Conservation (phyloP, 2,113 vertebrate species). For the Sinocyclocheilus maitianheensis region DNA sequence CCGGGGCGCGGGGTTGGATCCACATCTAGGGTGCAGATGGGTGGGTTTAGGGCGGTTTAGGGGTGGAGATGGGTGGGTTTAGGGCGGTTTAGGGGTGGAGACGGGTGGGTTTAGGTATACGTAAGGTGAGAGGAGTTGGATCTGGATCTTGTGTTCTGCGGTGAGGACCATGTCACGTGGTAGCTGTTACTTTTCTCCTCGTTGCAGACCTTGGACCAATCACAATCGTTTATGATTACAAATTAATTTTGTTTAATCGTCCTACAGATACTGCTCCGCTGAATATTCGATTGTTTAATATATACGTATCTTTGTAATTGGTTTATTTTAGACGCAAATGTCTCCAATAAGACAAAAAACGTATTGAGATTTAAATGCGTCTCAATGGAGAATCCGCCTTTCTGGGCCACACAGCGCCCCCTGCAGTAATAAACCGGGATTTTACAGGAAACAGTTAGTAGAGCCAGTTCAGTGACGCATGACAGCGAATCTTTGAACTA, state of each 20-base stretch:
- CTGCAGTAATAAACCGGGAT: not conserved
- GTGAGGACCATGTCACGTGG: not conserved
- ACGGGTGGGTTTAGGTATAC: too few species aligned
- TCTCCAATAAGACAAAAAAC: not conserved
- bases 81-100: too few species aligned
- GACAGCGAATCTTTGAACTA: not conserved
- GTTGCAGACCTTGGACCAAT: not conserved
- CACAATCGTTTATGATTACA: not conserved
- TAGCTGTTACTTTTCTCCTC: not conserved
- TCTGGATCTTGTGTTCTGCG: too few species aligned
- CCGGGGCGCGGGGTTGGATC: too few species aligned
- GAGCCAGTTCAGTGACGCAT: not conserved
- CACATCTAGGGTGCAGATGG: too few species aligned
- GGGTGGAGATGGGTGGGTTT: too few species aligned
- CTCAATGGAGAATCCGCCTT: not conserved
- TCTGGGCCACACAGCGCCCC: not conserved
- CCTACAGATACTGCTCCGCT: not conserved
- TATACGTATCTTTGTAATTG: not conserved
- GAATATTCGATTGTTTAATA: not conserved
- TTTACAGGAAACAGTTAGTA: not conserved
- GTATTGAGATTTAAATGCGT: not conserved
- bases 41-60: too few species aligned
- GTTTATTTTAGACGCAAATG: not conserved
- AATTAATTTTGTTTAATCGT: not conserved
- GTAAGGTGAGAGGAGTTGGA: too few species aligned